Conservation (phyloP, 2,888 invertebrate genomes). For the Argyresthia albistria region DNA sequence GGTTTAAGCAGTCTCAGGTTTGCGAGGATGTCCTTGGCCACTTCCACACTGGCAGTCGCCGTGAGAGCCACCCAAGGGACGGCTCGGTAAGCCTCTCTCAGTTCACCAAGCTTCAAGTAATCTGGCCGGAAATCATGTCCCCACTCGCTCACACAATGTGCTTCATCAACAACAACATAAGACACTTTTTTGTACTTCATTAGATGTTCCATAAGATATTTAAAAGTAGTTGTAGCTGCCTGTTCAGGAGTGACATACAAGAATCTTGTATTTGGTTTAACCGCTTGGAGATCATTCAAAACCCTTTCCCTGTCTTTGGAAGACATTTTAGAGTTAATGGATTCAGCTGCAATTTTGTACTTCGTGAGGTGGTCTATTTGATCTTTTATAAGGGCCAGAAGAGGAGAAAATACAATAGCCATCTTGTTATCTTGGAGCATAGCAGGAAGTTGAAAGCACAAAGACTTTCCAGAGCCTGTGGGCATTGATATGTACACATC, state of each 20-base stretch:
- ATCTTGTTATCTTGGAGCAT: conserved; percentile 84
- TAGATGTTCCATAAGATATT: conserved; percentile 77
- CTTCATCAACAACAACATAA: conserved; percentile 97
- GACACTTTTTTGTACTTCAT: conserved; percentile 84
- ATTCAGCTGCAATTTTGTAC: conserved; percentile 85
- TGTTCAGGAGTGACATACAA: conserved; percentile 98
- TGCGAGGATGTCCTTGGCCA: conserved; percentile 85
- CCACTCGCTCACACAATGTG: conserved; percentile 98
- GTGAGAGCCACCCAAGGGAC: conserved; percentile 94
- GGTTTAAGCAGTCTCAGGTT: conserved; percentile 80
- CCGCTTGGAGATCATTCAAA: conserved; percentile 80
- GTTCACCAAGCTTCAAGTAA: conserved; percentile 87
- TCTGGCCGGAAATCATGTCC: conserved; percentile 98
- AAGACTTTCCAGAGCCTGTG: conserved; percentile 97
- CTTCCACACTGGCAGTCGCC: conserved; percentile 89
- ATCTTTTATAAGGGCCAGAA: conserved; percentile 97
- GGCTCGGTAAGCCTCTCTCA: conserved; percentile 69
- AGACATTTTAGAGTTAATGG: conserved; percentile 93
- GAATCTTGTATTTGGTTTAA: conserved; percentile 84
- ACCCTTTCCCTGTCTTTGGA: conserved; percentile 83
- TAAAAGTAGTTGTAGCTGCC: conserved; percentile 85
- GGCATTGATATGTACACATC: conserved; percentile 99
- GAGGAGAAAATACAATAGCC: conserved; percentile 95
- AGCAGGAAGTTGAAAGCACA: conserved; percentile 97
- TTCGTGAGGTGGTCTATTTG: conserved; percentile 90